phyloP scores from a whole-genome alignment of 37 sponge, comb jelly and placozoan species.

The Tethya wilhelma region DNA sequence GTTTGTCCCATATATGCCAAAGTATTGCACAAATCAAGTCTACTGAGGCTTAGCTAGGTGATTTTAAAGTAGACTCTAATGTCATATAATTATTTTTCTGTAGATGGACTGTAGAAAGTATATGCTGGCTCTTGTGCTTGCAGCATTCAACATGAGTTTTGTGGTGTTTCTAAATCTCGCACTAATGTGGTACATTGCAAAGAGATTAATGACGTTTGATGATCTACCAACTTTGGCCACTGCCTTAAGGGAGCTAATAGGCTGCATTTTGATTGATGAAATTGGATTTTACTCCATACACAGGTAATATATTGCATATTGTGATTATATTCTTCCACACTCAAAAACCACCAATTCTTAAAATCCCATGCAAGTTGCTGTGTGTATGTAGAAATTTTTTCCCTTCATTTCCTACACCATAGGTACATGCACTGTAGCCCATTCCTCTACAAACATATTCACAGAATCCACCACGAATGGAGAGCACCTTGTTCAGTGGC shows the following conservation, averaged over 20 bases:
- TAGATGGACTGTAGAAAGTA: conserved; percentile 55
- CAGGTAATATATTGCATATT: conserved; percentile 54
- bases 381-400: not conserved
- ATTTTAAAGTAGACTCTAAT: too few relatives aligned
- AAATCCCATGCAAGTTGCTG: not conserved
- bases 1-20: too few relatives aligned
- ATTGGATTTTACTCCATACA: conserved; percentile 87
- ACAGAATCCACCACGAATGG: conserved; percentile 98
- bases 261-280: conserved; percentile 66
- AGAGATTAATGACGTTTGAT: conserved; percentile 47
- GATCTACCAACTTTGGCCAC: conserved; percentile 72
- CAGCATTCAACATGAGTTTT: conserved; percentile 58
- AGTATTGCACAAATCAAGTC: too few relatives aligned
- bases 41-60: too few relatives aligned
- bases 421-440: conserved; percentile 40
- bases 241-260: conserved; percentile 48
- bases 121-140: conserved; percentile 31
- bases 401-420: not conserved
- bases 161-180: conserved; percentile 35
- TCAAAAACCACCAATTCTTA: too few relatives aligned
- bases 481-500: conserved; percentile 79
- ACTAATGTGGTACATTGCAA: conserved; percentile 17
- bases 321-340: not conserved
- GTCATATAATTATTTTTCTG: not conserved
- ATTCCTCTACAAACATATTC: conserved; percentile 84